Base-by-base conservation (phyloP, 2,113 vertebrate genomes). In the Bubo blakistoni region DNA sequence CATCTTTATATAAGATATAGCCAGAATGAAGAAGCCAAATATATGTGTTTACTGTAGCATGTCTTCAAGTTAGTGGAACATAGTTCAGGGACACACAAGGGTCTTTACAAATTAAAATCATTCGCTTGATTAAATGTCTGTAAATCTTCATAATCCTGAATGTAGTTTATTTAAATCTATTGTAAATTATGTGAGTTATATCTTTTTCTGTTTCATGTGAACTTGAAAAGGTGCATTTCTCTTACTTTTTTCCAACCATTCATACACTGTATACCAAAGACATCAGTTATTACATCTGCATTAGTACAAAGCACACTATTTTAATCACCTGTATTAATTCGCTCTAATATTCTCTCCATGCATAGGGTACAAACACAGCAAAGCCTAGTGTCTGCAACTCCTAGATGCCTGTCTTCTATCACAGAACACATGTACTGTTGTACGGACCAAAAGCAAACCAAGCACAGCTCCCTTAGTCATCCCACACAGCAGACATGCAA, bases 11-110 rank as follows among this genome's bases (percentile, higher is more conserved):
- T 98, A 98, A 98, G 98, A 99, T 98, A 98, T 98, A 98, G 95
- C 98, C 98, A 98, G 98, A 98, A 98, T 97, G 98, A 99, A 99
- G 96, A 98, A 98, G 97, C 98, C 98, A 99, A 99, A 99, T 99
- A 99, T 98, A 98, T 98, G 98, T 99, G 99, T 99, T 99, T 99
- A 99, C 98, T 98, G 98, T 99, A 98, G 99, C 98, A 98, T 99
- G 98, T 98, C 97, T 98, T 98, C 97, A 97, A 98, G 94, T 94
- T 98, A 97, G 97, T 96, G 96, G 97, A 97, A 98, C 97, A 97
- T 97, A 98, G 98, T 98, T 98, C 98, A 98, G 98, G 98, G 98
- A 98, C 98, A 96, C 96, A 98, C 96, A 97, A 98, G 91, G 93
- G 96, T 98, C 98, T 97, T 98, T 96, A 98, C 96, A 92, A 97